Evolutionary conservation across 2,113 vertebrate genomes (phyloP).

Genomic region (Corythoichthys haematopterus): DNA sequence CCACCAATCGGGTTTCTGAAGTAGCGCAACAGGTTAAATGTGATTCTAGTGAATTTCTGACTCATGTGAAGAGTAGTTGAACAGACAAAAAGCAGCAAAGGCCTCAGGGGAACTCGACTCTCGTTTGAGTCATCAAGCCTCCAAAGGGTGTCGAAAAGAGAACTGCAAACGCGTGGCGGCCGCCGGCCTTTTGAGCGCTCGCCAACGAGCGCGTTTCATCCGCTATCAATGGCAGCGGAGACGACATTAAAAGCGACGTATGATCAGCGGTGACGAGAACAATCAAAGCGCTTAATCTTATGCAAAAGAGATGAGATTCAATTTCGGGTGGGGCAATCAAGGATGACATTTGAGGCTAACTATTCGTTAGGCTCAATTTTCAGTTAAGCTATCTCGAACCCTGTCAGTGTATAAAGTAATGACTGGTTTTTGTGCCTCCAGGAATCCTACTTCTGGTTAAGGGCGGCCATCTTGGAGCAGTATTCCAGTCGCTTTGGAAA

Average conservation of each 20-base stretch:
- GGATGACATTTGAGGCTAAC: conserved; percentile 36
- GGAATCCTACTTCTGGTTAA: too few species aligned
- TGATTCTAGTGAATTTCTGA: conserved; percentile 15
- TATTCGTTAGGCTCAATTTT: conserved; percentile 39
- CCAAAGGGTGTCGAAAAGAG: conserved; percentile 27
- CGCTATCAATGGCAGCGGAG: conserved; percentile 49
- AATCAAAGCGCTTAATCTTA: conserved; percentile 68
- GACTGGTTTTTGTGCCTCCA: too few species aligned
- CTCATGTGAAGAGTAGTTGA: conserved; percentile 54
- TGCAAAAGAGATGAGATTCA: conserved; percentile 64
- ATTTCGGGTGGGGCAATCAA: conserved; percentile 56
- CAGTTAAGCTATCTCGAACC: too few species aligned
- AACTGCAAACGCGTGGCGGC: conserved; percentile 52
- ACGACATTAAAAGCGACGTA: conserved; percentile 64
- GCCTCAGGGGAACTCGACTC: conserved; percentile 30
- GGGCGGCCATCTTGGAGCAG: too few species aligned
- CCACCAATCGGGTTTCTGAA: neutral
- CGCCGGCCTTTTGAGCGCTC: conserved; percentile 56
- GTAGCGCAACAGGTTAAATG: conserved; percentile 8
- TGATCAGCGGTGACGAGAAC: conserved; percentile 65
- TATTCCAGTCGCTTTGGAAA: too few species aligned
- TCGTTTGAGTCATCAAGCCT: conserved; percentile 42
- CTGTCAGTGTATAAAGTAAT: too few species aligned
- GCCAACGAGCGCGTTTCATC: conserved; percentile 61
- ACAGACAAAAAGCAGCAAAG: conserved; percentile 21